Conservation (phyloP, 1,140 invertebrate genomes). For the Ctenoplectra terminalis region DNA sequence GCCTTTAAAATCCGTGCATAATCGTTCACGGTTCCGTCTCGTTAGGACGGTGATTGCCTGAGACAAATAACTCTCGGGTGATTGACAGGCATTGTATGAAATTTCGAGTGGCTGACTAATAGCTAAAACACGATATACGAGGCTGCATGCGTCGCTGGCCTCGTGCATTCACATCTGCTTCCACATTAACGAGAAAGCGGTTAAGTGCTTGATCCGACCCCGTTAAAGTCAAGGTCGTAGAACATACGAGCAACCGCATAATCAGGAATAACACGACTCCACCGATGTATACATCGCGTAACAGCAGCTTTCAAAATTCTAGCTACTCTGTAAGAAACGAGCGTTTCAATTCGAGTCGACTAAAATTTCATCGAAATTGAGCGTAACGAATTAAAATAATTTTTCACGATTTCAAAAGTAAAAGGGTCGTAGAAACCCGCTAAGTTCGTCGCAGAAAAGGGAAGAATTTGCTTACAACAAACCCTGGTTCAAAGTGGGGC, state of each 20-base stretch:
- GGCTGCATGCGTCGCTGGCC: slow-evolving; percentile 1
- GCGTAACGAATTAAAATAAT: background rate
- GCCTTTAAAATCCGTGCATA: slow-evolving; percentile 38
- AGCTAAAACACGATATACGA: slow-evolving; percentile 56
- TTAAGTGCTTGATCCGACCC: slow-evolving; percentile 25
- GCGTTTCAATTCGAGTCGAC: background rate
- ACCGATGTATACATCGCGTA: background rate
- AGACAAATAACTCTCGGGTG: slow-evolving; percentile 73
- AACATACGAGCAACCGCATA: slow-evolving; percentile 22
- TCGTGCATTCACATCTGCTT: slow-evolving; percentile 46
- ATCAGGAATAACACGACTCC: slow-evolving; percentile 13
- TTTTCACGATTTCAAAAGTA: background rate
- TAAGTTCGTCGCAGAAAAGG: background rate
- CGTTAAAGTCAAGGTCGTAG: slow-evolving; percentile 47
- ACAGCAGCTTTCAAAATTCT: background rate
- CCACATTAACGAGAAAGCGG: slow-evolving; percentile 29
- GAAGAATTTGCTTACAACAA: slow-evolving; percentile 43
- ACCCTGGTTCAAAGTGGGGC: slow-evolving; percentile 16
- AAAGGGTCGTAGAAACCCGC: background rate
- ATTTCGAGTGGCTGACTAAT: slow-evolving; percentile 78
- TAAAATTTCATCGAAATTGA: background rate
- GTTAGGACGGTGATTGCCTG: slow-evolving; percentile 63
- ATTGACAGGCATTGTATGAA: slow-evolving; percentile 79
- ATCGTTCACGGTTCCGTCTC: slow-evolving; percentile 45
- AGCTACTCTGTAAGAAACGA: background rate